Evolutionary conservation across 2,113 vertebrate genomes (phyloP).

Genomic region (Chunga burmeisteri): DNA sequence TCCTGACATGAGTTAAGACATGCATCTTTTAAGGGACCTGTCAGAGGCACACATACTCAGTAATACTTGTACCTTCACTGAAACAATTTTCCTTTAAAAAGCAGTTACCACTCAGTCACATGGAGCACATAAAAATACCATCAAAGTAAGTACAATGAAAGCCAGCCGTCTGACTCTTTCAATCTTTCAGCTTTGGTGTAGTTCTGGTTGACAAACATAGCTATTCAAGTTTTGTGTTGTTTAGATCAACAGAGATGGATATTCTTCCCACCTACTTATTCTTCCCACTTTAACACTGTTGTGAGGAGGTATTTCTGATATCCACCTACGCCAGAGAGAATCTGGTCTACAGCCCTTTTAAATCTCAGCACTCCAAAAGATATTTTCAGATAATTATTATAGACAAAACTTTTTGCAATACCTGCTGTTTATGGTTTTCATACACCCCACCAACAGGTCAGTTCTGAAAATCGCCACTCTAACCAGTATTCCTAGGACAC

Average conservation of each 20-base stretch:
- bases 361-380: not conserved
- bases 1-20: not conserved
- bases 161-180: not conserved
- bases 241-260: not conserved
- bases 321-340: not conserved
- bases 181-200: not conserved
- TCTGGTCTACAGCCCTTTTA: not conserved
- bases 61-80: not conserved
- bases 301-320: not conserved
- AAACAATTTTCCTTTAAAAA: not conserved
- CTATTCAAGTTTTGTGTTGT: not conserved
- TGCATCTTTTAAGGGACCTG: not conserved
- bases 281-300: not conserved
- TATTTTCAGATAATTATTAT: not conserved
- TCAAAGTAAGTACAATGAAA: not conserved
- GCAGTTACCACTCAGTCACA: not conserved
- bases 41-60: not conserved
- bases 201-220: not conserved
- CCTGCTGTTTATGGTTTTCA: not conserved
- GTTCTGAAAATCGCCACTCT: not conserved
- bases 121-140: not conserved
- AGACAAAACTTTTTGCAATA: not conserved
- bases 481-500: not conserved
- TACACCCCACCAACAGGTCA: not conserved
- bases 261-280: not conserved